These are phyloP conservation scores for Morpho achilles DNA, from an alignment of 2,888 invertebrate species.

Conservation along the genomic window DNA sequence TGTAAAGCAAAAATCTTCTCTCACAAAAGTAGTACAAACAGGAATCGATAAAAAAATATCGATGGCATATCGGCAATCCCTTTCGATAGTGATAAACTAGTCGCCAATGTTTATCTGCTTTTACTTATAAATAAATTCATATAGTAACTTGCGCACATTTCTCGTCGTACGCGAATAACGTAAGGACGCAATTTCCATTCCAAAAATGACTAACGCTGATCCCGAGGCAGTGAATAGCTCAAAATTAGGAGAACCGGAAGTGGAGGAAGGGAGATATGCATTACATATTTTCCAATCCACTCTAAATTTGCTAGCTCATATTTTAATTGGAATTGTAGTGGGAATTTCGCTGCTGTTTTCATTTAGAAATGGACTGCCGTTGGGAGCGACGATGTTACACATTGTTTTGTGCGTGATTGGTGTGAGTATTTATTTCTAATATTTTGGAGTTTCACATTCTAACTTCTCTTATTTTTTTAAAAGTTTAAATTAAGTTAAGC, in stretches of 20 bases:
- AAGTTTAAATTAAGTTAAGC: constrained; percentile 8
- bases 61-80: constrained; percentile 13
- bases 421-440: constrained; percentile 42
- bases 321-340: constrained; percentile 52
- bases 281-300: constrained; percentile 46
- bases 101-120: constrained; percentile 27
- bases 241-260: constrained; percentile 20
- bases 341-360: constrained; percentile 42
- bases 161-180: constrained; percentile 11
- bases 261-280: constrained; percentile 28
- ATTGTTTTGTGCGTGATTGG: constrained; percentile 59
- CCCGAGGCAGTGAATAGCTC: constrained; percentile 11
- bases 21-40: background rate
- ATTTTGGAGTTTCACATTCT: background rate
- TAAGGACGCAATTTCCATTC: constrained; percentile 8
- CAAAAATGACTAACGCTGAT: constrained; percentile 20
- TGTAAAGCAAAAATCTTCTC: too few species aligned
- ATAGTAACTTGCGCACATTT: constrained; percentile 15
- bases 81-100: constrained; percentile 40
- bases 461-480: constrained; percentile 12
- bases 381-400: constrained; percentile 44
- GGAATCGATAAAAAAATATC: constrained; percentile 8
- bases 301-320: constrained; percentile 47
- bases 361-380: constrained; percentile 42
- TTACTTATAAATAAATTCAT: constrained; percentile 30